Conservation (phyloP, 2,797 vertebrate species). For the Zalophus californianus region DNA sequence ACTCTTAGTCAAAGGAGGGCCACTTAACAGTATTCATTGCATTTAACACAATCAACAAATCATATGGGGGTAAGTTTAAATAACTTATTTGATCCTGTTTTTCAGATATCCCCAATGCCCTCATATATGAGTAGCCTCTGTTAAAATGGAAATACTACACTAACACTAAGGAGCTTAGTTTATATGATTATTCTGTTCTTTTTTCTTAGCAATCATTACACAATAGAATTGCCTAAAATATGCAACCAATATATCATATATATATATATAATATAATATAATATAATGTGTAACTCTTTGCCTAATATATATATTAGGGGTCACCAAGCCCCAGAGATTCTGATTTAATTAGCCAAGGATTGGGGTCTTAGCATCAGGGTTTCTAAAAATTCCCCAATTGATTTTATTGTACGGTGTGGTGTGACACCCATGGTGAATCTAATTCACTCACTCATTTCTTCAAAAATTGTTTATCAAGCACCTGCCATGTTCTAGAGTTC, state of each 20-base stretch:
- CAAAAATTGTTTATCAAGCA: background rate
- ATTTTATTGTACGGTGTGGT: background rate
- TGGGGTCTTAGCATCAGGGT: background rate
- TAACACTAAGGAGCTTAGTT: background rate
- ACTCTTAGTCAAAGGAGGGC: background rate
- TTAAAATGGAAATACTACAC: constrained; percentile 7
- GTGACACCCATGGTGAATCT: background rate
- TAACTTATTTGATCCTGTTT: constrained; percentile 22
- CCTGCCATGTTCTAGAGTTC: background rate
- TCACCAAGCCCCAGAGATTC: background rate
- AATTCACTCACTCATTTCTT: background rate
- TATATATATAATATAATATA: background rate
- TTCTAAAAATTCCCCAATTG: background rate
- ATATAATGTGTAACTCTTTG: background rate
- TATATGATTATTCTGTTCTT: background rate
- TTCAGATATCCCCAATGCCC: background rate
- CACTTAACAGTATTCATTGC: background rate
- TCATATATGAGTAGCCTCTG: background rate
- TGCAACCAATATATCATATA: background rate
- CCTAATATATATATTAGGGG: background rate
- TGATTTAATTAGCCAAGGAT: background rate
- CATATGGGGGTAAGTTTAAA: background rate
- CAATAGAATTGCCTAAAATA: background rate
- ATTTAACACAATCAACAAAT: background rate
- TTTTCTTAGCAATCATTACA: background rate